A percentile compares a stretch with the other conserved stretches of the same genome.
These are phyloP conservation scores for Pleuronectes platessa DNA, from an alignment of 2,113 vertebrate species.

Conservation along the genomic window DNA sequence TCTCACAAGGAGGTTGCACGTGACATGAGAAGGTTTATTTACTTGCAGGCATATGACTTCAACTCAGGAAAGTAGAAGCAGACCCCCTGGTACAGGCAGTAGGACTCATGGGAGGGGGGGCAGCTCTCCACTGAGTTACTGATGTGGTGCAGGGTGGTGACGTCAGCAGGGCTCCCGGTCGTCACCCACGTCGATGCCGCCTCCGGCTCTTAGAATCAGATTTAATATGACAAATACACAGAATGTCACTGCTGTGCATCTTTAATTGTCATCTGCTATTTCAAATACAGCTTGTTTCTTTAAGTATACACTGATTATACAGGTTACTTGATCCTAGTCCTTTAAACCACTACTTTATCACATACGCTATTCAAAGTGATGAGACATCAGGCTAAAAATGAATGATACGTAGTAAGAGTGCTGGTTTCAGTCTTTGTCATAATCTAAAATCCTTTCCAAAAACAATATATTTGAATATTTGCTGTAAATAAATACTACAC, in stretches of 20 bases:
- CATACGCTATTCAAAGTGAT: too few species aligned
- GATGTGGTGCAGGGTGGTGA: conserved; percentile 59
- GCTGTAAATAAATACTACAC: not conserved
- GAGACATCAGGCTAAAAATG: too few species aligned
- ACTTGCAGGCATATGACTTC: conserved; percentile 91
- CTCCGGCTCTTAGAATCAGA: conserved; percentile 32
- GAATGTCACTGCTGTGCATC: not conserved
- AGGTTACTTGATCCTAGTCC: too few species aligned
- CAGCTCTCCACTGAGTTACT: conserved; percentile 75
- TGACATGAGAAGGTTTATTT: conserved; percentile 63
- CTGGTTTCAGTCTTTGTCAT: too few species aligned
- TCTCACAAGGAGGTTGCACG: not conserved
- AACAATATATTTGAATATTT: not conserved
- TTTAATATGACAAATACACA: not conserved
- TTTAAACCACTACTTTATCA: too few species aligned
- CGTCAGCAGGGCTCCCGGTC: conserved; percentile 58
- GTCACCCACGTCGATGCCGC: conserved; percentile 29
- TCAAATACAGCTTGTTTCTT: too few species aligned
- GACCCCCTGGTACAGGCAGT: conserved; percentile 88
- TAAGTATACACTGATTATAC: too few species aligned
- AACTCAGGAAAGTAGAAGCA: conserved; percentile 89
- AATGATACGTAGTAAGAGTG: too few species aligned
- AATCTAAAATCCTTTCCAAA: not conserved
- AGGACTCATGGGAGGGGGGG: conserved; percentile 83
- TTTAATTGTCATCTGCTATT: too few species aligned